Base-by-base conservation (phyloP, 2,797 vertebrate species). In the Eulemur albifrons region DNA sequence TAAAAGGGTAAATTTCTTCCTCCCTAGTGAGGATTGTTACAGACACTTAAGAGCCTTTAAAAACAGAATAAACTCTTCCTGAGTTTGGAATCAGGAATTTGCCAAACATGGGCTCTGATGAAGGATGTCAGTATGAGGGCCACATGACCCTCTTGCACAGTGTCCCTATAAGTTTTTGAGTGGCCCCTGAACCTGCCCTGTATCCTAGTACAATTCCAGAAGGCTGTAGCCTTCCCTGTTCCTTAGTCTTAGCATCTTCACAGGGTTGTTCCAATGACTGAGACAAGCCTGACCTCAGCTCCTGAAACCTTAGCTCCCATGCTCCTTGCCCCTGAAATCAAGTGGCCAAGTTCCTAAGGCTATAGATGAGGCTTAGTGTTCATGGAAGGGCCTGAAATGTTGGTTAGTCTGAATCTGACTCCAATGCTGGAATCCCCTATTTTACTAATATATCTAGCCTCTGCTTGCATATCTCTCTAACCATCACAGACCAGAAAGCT, bases 11-110 rank as follows among this genome's bases (percentile, higher is more conserved):
- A 88, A 35, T 88, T 73, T 85, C 54, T 75, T 95, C 23, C 73
- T 97, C 32, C 45, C 67, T 82, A 13, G 25, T 93, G 63, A 94
- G 38, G 73, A 90, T 63, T 88, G 69, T 88, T 82, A 94, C 12
- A 84, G 77, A 81, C 35, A 85, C 20, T 73, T 77, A 84, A 75
- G 11, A 67, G 32, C 21, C 65, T 93, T 91, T 73, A 73, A 79
- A 96, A 94, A 88, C 18, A 95, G 72, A 70, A 88, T 73, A 94
- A 95, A 72, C 30, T 81, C n/a, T 90, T 94, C 15, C 82, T 67
- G 76, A 93, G 45, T 95, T 92, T 83, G 40, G 59, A 94, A 61
- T 77, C n/a, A 73, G 23, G 25, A 45, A 88, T 90, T 96, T 97
- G 48, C 67, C 65, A 84, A 89, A 57, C 27, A 57, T 84, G 20